Base-by-base conservation (phyloP, 1,140 invertebrate species). In the Drosophila prosaltans region DNA sequence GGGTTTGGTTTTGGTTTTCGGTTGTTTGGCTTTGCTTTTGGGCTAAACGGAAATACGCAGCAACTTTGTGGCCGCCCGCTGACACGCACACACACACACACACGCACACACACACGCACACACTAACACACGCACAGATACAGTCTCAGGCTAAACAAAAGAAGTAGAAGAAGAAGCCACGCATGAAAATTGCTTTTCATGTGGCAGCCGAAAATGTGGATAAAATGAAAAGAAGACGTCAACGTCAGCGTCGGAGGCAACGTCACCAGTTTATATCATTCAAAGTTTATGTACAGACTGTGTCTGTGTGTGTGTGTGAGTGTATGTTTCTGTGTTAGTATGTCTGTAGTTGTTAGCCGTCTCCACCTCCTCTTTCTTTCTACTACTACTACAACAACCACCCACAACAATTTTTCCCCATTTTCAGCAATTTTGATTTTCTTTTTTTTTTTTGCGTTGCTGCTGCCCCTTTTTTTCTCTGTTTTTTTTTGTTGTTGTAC, bases 151-250 rank as follows among this genome's bases (percentile, higher is more conserved):
- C 39, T 63, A 81, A 75, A 82, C 68, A 78, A 76, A 86, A 51
- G 45, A 51, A 51, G 45, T 51, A 51, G 80, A 88, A 83, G 80
- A 88, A 83, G 83, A 86, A 88, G 83, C 83, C 83, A 86, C 83
- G 83, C 83, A 86, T 86, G 83, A 86, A 86, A 86, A 86, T 86
- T 86, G 83, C 83, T 88, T 86, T 86, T 74, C 83, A 80, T 88
- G 83, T 73, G 71, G 65, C 74, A 68, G 40, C 54, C 51, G 67
- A 51, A n/a, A 71, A 39, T 48, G 16, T 55, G 65, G 24, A 75
- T 69, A 67, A 65, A 61, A 66, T 65, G 66, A 74, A 74, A 78
- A 63, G 66, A 74, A 80, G 82, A 86, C 65, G 80, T 86, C 83
- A 86, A 86, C 73, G 72, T 78, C 75, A 78, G 63, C 72, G 70